A percentile compares a stretch with the other conserved stretches of the same genome.
Conservation (phyloP, 2,113 vertebrate genomes). For the Burhinus oedicnemus region DNA sequence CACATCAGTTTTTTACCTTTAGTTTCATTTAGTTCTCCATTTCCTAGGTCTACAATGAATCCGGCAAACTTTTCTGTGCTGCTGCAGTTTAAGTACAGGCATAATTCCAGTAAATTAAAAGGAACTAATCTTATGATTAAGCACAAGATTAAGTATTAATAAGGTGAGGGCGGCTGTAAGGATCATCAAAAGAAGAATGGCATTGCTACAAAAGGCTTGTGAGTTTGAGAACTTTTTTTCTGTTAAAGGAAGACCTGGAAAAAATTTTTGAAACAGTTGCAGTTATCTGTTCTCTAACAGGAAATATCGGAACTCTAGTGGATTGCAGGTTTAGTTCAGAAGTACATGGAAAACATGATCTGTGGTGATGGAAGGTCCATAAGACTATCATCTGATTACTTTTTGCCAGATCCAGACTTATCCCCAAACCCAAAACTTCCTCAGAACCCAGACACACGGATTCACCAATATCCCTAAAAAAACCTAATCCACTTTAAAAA, state of each 20-base stretch:
- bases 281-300: not conserved
- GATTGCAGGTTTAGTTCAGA: not conserved
- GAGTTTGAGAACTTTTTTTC: not conserved
- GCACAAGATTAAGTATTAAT: not conserved
- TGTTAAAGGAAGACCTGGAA: not conserved
- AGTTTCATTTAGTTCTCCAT: not conserved
- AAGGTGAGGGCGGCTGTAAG: not conserved
- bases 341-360: not conserved
- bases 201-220: not conserved
- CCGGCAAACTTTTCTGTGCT: not conserved
- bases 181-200: not conserved
- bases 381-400: not conserved
- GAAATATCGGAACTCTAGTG: not conserved
- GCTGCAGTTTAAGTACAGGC: not conserved
- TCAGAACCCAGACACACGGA: not conserved
- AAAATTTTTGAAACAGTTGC: not conserved
- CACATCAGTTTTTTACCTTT: not conserved
- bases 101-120: not conserved
- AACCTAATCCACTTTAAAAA: not conserved
- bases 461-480: not conserved
- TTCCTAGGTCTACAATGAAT: not conserved
- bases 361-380: not conserved
- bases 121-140: not conserved
- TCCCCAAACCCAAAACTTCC: not conserved
- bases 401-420: not conserved